Evolutionary conservation across 2,113 vertebrate genomes (phyloP).

Genomic region (Camelus dromedarius): DNA sequence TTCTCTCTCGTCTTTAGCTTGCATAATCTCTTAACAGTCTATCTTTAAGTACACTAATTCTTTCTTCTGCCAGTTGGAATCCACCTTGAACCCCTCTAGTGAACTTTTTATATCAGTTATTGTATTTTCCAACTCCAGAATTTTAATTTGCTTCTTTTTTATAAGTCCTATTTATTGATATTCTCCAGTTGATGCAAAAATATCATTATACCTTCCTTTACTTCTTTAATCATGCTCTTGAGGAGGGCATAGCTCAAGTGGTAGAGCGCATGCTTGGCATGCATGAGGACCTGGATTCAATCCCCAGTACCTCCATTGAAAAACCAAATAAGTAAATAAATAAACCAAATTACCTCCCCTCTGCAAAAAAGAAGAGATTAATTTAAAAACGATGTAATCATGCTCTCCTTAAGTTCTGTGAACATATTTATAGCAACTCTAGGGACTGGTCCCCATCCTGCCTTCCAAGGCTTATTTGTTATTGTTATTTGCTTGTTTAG

Average conservation of each 20-base stretch:
- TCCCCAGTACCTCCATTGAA: no score
- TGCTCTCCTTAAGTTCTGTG: not conserved
- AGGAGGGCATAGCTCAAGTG: no score
- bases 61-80: not conserved
- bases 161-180: not conserved
- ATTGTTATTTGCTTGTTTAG: not conserved
- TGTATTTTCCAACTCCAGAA: not conserved
- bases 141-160: constrained; percentile 4
- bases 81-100: not conserved
- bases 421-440: constrained; percentile 36
- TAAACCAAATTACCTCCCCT: no score
- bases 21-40: not conserved
- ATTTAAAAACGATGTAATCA: not conserved
- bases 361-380: no score
- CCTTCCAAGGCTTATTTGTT: not conserved
- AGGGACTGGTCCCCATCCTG: not conserved
- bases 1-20: not conserved
- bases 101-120: not conserved
- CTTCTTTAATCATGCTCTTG: not conserved
- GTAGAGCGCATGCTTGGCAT: no score
- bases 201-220: not conserved
- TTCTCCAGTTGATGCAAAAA: not conserved
- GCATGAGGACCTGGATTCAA: no score
- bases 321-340: no score
- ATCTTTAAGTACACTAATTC: not conserved